Evolutionary conservation across 2,888 invertebrate species (phyloP).

Genomic region (Drosophila tripunctata): DNA sequence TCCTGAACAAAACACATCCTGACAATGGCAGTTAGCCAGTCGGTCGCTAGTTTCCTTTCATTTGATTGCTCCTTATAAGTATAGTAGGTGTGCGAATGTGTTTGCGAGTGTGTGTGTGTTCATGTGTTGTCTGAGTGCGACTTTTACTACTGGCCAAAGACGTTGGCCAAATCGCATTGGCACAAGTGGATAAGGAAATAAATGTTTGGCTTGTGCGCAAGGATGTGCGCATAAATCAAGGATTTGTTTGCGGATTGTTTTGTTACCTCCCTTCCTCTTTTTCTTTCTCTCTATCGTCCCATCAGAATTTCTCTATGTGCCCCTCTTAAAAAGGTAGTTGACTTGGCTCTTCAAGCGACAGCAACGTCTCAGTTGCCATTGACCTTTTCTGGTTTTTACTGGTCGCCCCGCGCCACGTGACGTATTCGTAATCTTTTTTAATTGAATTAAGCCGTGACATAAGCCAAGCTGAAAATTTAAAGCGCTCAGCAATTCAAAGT

Average conservation of each 20-base stretch:
- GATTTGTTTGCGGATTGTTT: slow-evolving; percentile 80
- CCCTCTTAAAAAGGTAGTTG: slow-evolving; percentile 59
- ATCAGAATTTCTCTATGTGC: neutral
- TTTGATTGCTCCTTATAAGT: slow-evolving; percentile 62
- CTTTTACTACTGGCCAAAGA: slow-evolving; percentile 61
- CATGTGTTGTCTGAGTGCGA: slow-evolving; percentile 9
- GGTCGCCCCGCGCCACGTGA: slow-evolving; percentile 35
- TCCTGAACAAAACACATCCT: slow-evolving; percentile 19
- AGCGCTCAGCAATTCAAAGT: slow-evolving; percentile 7
- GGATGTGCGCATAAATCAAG: slow-evolving; percentile 81
- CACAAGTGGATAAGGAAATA: slow-evolving; percentile 81
- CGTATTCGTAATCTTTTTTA: slow-evolving; percentile 75
- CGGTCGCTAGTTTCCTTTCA: slow-evolving; percentile 74
- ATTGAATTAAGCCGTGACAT: slow-evolving; percentile 79
- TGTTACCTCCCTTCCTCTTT: slow-evolving; percentile 1
- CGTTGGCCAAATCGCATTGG: slow-evolving; percentile 71
- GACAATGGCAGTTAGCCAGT: slow-evolving; percentile 62
- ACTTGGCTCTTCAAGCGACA: slow-evolving; percentile 41
- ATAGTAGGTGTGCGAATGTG: slow-evolving; percentile 12
- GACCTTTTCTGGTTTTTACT: slow-evolving; percentile 57
- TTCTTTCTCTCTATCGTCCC: slow-evolving; percentile 13
- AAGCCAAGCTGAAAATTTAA: slow-evolving; percentile 39
- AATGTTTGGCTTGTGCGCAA: slow-evolving; percentile 77
- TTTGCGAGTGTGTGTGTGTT: slow-evolving; percentile 6
- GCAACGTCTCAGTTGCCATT: slow-evolving; percentile 52